These are phyloP conservation scores for Poeciliopsis turneri DNA, from an alignment of 2,797 vertebrate species.

Conservation along the genomic window DNA sequence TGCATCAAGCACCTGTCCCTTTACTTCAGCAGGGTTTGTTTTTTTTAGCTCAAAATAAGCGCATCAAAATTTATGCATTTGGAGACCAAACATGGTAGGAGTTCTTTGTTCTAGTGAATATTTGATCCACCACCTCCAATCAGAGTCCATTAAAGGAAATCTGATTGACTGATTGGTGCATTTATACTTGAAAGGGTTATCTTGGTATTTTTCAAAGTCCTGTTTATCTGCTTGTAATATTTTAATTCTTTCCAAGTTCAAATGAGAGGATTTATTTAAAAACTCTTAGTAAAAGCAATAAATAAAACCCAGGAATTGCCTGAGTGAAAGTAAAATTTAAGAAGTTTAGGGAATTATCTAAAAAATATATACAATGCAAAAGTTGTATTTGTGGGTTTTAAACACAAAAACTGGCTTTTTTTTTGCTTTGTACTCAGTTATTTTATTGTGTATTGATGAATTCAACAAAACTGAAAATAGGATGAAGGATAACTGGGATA, in stretches of 20 bases:
- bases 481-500: background rate
- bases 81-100: background rate
- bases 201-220: conserved; percentile 31
- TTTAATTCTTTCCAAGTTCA: background rate
- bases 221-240: background rate
- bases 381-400: background rate
- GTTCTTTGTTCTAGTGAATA: background rate
- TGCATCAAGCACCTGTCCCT: background rate
- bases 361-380: background rate
- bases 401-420: too few relatives aligned
- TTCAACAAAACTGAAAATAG: background rate
- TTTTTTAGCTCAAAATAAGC: background rate
- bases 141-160: background rate
- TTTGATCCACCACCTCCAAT: background rate
- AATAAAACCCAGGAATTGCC: background rate
- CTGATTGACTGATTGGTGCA: background rate
- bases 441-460: background rate
- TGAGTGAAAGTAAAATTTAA: background rate
- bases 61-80: background rate
- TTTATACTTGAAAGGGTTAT: conserved; percentile 16
- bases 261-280: background rate
- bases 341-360: background rate
- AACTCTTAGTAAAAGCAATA: background rate
- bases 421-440: background rate
- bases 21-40: too few relatives aligned